Evolutionary conservation across 2,797 vertebrate genomes (phyloP).

Genomic region (Antennarius maculatus): DNA sequence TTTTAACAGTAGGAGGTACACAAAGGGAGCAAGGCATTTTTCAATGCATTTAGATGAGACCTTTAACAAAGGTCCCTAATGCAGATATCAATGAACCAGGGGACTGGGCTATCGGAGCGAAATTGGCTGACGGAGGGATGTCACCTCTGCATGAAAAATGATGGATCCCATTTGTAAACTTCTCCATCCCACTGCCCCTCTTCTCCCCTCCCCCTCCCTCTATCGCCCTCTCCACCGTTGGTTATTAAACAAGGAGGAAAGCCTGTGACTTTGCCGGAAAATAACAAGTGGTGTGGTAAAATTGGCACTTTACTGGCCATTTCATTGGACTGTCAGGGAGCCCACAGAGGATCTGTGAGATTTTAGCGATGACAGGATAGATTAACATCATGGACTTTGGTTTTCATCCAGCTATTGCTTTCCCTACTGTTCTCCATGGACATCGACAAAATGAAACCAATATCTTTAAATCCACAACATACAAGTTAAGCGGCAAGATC

Average conservation of each 20-base stretch:
- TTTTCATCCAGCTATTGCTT: constrained; percentile 75
- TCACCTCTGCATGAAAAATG: constrained; percentile 86
- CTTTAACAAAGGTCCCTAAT: constrained; percentile 88
- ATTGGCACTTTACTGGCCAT: constrained; percentile 78
- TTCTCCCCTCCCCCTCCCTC: neutral
- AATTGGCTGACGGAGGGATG: constrained; percentile 84
- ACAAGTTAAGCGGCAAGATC: constrained; percentile 55
- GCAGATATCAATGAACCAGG: constrained; percentile 86
- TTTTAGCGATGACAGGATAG: constrained; percentile 72
- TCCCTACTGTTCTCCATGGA: constrained; percentile 56
- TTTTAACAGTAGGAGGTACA: constrained; percentile 68
- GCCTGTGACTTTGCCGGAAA: constrained; percentile 64
- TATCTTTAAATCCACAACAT: constrained; percentile 59
- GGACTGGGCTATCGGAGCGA: constrained; percentile 79
- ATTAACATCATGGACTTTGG: constrained; percentile 76
- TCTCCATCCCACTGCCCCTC: constrained; percentile 49
- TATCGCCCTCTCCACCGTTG: constrained; percentile 34
- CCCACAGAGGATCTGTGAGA: constrained; percentile 54
- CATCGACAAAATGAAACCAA: constrained; percentile 69
- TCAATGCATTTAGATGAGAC: constrained; percentile 91
- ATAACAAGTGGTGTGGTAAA: constrained; percentile 74
- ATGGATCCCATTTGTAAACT: constrained; percentile 85
- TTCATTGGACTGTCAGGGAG: constrained; percentile 70
- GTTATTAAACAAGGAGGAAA: constrained; percentile 74
- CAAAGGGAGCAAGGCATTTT: constrained; percentile 79